phyloP scores from a whole-genome alignment of 2,888 invertebrate genomes.

The Nymphalis c-album region DNA sequence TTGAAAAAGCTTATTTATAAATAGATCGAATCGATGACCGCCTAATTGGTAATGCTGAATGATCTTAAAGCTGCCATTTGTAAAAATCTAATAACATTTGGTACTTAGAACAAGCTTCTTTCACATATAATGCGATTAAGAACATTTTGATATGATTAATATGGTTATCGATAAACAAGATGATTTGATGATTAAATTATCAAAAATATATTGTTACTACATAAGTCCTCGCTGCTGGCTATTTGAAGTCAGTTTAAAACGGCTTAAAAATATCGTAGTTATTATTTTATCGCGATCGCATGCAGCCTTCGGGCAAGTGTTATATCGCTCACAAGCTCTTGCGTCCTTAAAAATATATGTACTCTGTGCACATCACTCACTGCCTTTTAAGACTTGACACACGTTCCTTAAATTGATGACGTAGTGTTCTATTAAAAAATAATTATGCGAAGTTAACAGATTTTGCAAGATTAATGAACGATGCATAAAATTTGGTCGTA shows the following conservation, averaged over 20 bases:
- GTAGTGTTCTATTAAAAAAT: slow-evolving; percentile 12
- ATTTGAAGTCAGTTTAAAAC: slow-evolving; percentile 26
- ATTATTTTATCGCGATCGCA: slow-evolving; percentile 30
- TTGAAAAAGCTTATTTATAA: background rate
- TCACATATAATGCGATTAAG: slow-evolving; percentile 11
- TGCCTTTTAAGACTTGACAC: slow-evolving; percentile 45
- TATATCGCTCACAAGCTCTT: slow-evolving; percentile 35
- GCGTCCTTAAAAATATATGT: slow-evolving; percentile 37
- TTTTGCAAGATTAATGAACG: background rate
- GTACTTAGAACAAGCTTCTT: slow-evolving; percentile 1
- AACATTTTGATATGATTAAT: slow-evolving; percentile 13
- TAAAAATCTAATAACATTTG: background rate
- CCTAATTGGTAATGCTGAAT: background rate
- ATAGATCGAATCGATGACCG: too few species aligned
- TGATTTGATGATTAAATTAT: slow-evolving; percentile 34
- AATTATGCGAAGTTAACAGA: background rate
- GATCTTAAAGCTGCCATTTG: background rate
- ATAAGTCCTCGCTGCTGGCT: slow-evolving; percentile 31
- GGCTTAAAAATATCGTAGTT: slow-evolving; percentile 35
- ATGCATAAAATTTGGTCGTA: background rate
- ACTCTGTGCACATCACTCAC: slow-evolving; percentile 51
- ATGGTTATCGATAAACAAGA: slow-evolving; percentile 15
- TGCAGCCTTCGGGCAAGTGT: slow-evolving; percentile 34
- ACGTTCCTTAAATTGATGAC: slow-evolving; percentile 46
- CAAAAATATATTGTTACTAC: slow-evolving; percentile 29